phyloP scores from a whole-genome alignment of 2,797 vertebrate species.

The Clarias platycephalus region DNA sequence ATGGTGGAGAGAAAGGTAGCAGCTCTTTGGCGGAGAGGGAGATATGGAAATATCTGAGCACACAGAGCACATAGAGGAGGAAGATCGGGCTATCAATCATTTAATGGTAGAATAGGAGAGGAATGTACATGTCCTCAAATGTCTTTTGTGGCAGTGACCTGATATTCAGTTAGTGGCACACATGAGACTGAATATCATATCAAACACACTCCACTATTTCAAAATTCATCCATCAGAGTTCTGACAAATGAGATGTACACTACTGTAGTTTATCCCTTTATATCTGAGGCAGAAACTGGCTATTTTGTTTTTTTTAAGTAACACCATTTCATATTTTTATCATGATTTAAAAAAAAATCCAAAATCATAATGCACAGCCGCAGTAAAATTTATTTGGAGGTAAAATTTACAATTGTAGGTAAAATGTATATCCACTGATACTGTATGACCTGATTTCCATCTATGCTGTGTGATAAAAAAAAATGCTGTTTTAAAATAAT shows the following conservation, averaged over 20 bases:
- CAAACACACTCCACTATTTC: slow-evolving; percentile 29
- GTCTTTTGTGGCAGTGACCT: slow-evolving; percentile 25
- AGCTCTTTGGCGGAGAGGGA: slow-evolving; percentile 7
- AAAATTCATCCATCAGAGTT: slow-evolving; percentile 12
- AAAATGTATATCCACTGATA: too few species aligned
- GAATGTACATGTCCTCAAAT: slow-evolving; percentile 31
- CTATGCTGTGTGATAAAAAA: background rate
- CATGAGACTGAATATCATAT: slow-evolving; percentile 23
- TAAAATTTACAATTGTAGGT: too few species aligned
- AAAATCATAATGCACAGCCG: background rate
- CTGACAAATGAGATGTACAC: background rate
- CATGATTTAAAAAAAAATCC: background rate
- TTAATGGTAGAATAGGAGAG: slow-evolving; percentile 14
- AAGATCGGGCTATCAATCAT: slow-evolving; percentile 45
- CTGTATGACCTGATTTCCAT: background rate
- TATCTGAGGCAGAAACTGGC: background rate
- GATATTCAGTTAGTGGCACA: slow-evolving; percentile 17
- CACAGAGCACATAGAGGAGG: slow-evolving; percentile 21
- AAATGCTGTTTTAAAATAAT: background rate
- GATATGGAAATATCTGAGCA: slow-evolving; percentile 28
- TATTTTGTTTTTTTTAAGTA: background rate
- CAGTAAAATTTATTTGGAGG: background rate
- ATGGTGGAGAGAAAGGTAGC: slow-evolving; percentile 4
- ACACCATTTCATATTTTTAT: background rate
- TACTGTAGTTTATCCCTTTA: slow-evolving; percentile 3